Conservation (phyloP, 1,140 invertebrate genomes). For the Arctopsyche grandis region DNA sequence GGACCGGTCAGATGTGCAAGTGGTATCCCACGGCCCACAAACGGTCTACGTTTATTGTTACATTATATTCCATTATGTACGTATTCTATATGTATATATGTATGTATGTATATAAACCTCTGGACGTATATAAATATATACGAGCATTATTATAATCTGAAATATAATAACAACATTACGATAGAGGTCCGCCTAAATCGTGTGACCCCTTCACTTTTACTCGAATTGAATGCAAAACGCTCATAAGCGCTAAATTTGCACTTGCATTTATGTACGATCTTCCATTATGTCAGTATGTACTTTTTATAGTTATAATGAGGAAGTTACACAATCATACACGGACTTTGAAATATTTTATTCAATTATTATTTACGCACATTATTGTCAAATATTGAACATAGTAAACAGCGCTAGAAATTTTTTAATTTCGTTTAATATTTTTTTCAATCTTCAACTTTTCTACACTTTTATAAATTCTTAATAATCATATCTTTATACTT, state of each 20-base stretch:
- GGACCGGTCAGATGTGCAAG: conserved; percentile 8
- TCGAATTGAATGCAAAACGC: not conserved
- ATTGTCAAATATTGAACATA: too few relatives aligned
- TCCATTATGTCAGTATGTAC: too few relatives aligned
- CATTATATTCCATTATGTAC: conserved; percentile 24
- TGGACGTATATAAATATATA: not conserved
- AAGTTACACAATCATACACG: too few relatives aligned
- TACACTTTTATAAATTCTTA: too few relatives aligned
- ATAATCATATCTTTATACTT: too few relatives aligned
- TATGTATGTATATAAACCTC: not conserved
- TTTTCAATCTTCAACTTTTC: too few relatives aligned
- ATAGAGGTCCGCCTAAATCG: conserved; percentile 11
- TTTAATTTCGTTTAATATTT: too few relatives aligned
- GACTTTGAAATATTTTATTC: too few relatives aligned
- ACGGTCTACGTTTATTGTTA: conserved; percentile 12
- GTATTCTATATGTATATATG: conserved; percentile 5
- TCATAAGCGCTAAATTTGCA: not conserved
- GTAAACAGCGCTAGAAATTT: too few relatives aligned
- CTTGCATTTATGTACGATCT: too few relatives aligned
- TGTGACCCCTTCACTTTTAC: conserved; percentile 28
- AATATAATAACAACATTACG: conserved; percentile 9
- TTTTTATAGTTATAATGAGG: too few relatives aligned
- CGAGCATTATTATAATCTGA: not conserved
- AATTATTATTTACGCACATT: too few relatives aligned
- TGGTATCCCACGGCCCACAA: conserved; percentile 23